Base-by-base conservation (phyloP, 37 sponge, comb jelly and placozoan species). In the Geodia barretti region DNA sequence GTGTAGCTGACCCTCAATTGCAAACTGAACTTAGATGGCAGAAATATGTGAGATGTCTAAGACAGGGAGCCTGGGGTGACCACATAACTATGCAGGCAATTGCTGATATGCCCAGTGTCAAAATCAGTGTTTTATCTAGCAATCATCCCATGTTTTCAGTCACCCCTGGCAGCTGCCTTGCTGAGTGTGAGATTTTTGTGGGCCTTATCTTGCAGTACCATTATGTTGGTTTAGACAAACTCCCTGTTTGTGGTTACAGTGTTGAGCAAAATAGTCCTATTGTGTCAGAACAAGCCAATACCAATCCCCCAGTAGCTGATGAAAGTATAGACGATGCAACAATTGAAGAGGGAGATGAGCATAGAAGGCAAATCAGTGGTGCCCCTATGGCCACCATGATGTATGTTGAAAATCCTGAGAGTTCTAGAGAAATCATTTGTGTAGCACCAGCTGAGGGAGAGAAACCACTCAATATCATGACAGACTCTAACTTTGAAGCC, bases 391-490 rank as follows among this genome's bases (percentile, higher is more conserved):
- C 59, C 5, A 79, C 60, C 66, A 69, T 68, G 54, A 9, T 79
- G 60, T 41, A 60, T 7, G 28, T 68, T 39, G 80, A 79, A 28
- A 79, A 79, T 60, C 80, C 80, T 54, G 80, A 79, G 65, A 11
- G 7, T 23, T 31, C 36, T 20, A 31, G 19, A 42, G 60, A 42
- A 20, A 47, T 47, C 54, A 47, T 47, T 47, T 47, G 54, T 47
- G 54, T 47, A 47, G 75, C 80, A 38, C 71, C 59, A 19, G 60
- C 71, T 42, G 80, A 79, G 43, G 69, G 70, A 11, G 42, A 79
- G 43, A 68, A 42, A 21, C 71, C 80, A 69, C 32, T 79, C 25
- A 0, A 7, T 40, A 69, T 79, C 11, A 79, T 79, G 80, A 47
- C 69, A 42, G 80, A 79, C 42, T 3, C 69, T 4, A 29, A 40